Evolutionary conservation across 2,888 invertebrate genomes (phyloP), one percentile per base, ranked within the genome.

Genomic region (Sclerodermus sp.): DNA sequence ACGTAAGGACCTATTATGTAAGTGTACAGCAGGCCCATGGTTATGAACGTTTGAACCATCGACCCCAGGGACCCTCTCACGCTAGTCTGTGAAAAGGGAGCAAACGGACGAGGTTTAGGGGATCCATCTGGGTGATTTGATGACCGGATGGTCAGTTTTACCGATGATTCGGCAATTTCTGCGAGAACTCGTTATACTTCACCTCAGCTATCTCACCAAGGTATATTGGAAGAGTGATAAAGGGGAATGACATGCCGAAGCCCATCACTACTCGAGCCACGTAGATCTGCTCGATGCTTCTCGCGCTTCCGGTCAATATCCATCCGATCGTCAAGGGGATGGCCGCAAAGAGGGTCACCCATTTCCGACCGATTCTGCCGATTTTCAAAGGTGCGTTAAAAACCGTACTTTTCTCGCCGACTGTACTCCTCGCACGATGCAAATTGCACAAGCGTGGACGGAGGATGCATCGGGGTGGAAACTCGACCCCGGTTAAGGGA

Each of bases 161-260:
- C n/a, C n/a, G n/a, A n/a, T n/a, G n/a, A n/a, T n/a, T n/a, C n/a
- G n/a, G n/a, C n/a, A n/a, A n/a, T n/a, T n/a, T n/a, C n/a, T n/a
- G n/a, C n/a, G n/a, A n/a, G n/a, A n/a, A n/a, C n/a, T n/a, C n/a
- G n/a, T n/a, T n/a, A n/a, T n/a, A n/a, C n/a, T n/a, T 79, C 68
- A 85, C 85, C 58, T 90, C 88, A 4, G 93, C 85, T 40, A 93
- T 89, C 78, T 95, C 95, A 37, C 91, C 90, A 52, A 93, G 85
- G 78, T 94, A 95, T 85, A 93, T 90, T 0, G 94, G 92, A 0
- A 87, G 84, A 1, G 87, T 84, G 0, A 88, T 86, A 79, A 87
- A 89, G 12, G 86, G 79, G 67, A 87, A 85, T 0, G 89, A 88
- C 0, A 87, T 83, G 0, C 84, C 85, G 1, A 87, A 66, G 39